Base-by-base conservation (phyloP, 2,888 invertebrate species). In the Synergus gifuensis region DNA sequence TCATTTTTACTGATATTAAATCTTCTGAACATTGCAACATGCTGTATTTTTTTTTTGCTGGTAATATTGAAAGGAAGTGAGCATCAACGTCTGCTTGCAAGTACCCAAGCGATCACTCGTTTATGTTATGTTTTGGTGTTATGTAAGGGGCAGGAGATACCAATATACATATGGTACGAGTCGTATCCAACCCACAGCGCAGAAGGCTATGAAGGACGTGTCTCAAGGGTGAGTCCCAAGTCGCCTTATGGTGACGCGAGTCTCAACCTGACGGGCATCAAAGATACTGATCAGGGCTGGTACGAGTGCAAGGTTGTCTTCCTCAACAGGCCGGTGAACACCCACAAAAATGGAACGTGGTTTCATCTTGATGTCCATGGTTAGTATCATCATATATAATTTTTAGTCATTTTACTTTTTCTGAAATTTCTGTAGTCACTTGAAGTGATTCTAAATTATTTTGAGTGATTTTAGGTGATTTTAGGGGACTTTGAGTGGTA, bases 101-200 rank as follows among this genome's bases (percentile, higher is more conserved):
- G 12, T 16, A 28, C 14, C 1, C 36, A 12, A 5, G 76, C 84
- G 83, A 86, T 85, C 87, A 81, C 85, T 85, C 87, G 86, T 90
- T 90, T 89, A 89, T 90, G 90, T 90, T 89, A 88, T 89, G 87
- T 89, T 83, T 90, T 90, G 89, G 87, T 90, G 89, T 90, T 90
- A 88, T 90, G 91, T 93, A 94, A 98, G 98, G 98, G 98, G 92
- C 96, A 98, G 94, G 98, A 98, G 94, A 96, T 98, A 93, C 98
- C 98, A 89, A 98, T 98, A 93, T 98, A 98, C 95, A 98, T 98
- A 94, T 98, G 98, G 97, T 98, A 98, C 95, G 98, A 98, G 94
- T 97, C 98, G 93, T 98, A 98, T 94, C 98, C 98, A 88, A 97
- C 98, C 86, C 98, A 98, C 95, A 97, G 98, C 93, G 98, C 97